These are phyloP conservation scores for Chauna torquata DNA, from an alignment of 2,113 vertebrate genomes.

Conservation along the genomic window DNA sequence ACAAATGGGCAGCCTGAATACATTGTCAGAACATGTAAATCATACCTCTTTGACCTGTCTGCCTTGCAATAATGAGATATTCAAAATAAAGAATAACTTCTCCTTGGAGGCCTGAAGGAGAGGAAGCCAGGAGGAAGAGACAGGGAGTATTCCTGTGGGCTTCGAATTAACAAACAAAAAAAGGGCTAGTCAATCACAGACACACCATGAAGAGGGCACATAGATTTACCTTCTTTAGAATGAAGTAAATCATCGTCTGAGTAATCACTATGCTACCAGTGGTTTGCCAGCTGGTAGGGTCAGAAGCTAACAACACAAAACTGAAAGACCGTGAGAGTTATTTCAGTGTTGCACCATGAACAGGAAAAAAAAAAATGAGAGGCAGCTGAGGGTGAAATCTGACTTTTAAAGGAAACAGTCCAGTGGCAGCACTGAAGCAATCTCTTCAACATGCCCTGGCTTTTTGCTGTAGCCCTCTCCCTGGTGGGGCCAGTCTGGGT, in stretches of 20 bases:
- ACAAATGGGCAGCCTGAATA: neutral
- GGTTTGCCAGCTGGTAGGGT: neutral
- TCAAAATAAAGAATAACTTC: neutral
- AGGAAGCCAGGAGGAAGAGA: neutral
- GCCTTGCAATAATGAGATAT: neutral
- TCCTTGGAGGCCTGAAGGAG: neutral
- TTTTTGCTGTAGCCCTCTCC: neutral
- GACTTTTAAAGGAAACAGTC: neutral
- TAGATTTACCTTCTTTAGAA: neutral
- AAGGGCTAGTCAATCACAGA: neutral
- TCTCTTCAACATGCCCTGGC: neutral
- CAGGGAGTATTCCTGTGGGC: neutral
- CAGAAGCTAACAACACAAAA: neutral
- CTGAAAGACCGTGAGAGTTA: neutral
- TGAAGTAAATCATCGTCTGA: neutral
- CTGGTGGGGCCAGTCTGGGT: accelerated
- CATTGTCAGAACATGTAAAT: neutral
- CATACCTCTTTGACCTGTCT: neutral
- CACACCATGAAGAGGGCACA: neutral
- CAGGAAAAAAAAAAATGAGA: neutral
- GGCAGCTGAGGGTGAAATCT: neutral
- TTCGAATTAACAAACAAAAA: neutral
- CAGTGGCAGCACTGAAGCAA: neutral
- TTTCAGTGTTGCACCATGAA: neutral
- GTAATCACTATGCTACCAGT: neutral